These are phyloP conservation scores for Tyto alba DNA, from an alignment of 2,113 vertebrate genomes.

Conservation along the genomic window DNA sequence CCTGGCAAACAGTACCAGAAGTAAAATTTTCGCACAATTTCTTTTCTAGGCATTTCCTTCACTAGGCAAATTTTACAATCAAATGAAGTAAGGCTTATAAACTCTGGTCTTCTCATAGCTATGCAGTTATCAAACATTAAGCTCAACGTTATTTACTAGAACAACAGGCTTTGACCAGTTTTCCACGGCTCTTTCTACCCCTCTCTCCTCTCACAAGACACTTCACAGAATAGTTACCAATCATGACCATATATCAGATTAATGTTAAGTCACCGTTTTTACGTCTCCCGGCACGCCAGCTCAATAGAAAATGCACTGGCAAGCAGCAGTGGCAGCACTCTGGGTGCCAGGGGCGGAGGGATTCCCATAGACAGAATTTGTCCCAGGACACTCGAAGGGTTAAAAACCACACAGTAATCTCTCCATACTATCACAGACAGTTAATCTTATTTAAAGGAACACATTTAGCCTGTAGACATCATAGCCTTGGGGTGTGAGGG, in stretches of 20 bases:
- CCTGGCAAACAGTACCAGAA: neutral
- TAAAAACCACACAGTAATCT: neutral
- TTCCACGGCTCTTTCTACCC: neutral
- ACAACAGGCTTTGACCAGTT: neutral
- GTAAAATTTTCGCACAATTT: neutral
- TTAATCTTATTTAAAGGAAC: slow-evolving; percentile 33
- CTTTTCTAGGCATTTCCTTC: neutral
- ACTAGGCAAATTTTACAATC: neutral
- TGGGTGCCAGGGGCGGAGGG: fast-evolving
- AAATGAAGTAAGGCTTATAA: neutral
- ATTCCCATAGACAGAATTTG: neutral
- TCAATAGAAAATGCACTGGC: neutral
- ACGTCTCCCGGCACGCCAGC: neutral
- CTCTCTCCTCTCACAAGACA: neutral
- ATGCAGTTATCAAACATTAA: neutral
- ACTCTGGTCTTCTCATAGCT: neutral
- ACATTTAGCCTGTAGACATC: slow-evolving; percentile 23
- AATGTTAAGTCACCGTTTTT: neutral
- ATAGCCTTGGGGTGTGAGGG: neutral
- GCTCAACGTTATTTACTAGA: neutral
- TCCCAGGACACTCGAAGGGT: neutral
- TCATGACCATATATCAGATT: neutral
- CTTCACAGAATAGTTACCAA: neutral
- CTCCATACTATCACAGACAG: neutral
- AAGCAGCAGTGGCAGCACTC: neutral